These are phyloP conservation scores for Podilymbus podiceps DNA, from an alignment of 2,113 vertebrate genomes.

Conservation along the genomic window DNA sequence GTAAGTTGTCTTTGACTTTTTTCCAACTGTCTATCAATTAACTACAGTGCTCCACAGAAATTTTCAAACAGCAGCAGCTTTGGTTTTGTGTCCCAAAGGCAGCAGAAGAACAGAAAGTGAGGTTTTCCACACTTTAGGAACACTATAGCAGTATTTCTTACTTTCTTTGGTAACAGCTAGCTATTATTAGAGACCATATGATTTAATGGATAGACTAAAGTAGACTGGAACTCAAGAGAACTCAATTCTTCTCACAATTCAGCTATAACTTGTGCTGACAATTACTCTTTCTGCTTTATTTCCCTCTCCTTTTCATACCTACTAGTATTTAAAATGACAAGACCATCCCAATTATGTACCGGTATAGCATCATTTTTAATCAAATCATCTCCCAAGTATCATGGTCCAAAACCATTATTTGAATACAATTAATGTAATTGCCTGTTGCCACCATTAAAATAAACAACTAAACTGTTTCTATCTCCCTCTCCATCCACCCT, in stretches of 20 bases:
- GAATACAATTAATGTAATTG: neutral
- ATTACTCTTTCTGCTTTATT: neutral
- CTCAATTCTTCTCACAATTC: neutral
- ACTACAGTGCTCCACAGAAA: neutral
- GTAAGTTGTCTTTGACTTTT: neutral
- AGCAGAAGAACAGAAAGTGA: neutral
- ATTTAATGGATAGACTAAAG: neutral
- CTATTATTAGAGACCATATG: neutral
- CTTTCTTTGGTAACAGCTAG: neutral
- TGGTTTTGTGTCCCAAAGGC: neutral
- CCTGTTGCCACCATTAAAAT: neutral
- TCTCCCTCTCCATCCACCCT: neutral
- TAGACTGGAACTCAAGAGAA: neutral
- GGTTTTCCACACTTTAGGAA: neutral
- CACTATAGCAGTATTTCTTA: neutral
- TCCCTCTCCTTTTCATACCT: neutral
- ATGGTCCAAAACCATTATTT: neutral
- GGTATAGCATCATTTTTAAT: neutral
- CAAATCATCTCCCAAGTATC: neutral
- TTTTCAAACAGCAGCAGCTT: neutral
- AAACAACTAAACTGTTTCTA: neutral
- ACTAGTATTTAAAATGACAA: neutral
- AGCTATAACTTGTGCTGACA: slow-evolving; percentile 9
- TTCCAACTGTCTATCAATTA: neutral
- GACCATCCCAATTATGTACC: neutral